Evolutionary conservation across 2,888 invertebrate species (phyloP).

Genomic region (Microdon myrmicae): DNA sequence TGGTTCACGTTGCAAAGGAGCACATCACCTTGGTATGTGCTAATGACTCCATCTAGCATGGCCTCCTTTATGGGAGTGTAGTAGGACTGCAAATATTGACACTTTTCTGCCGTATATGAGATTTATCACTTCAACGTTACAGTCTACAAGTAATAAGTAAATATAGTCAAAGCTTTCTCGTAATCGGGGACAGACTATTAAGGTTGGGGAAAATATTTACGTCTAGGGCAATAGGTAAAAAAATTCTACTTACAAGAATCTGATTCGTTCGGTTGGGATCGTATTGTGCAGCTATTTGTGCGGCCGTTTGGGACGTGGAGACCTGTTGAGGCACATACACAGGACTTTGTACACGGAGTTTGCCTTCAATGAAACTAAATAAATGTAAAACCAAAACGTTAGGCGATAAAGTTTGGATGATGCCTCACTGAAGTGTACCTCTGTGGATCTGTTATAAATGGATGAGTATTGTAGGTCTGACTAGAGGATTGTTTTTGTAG

Average conservation of each 20-base stretch:
- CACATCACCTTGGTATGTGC: too few species aligned
- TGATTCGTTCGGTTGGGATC: conserved; percentile 60
- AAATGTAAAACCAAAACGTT: neutral
- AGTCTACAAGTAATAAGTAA: conserved; percentile 18
- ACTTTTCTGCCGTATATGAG: conserved; percentile 13
- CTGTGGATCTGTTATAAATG: conserved; percentile 62
- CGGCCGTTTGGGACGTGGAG: conserved; percentile 58
- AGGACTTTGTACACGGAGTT: conserved; percentile 55
- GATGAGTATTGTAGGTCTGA: conserved; percentile 62
- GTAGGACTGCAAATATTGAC: conserved; percentile 22
- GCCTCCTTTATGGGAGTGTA: conserved; percentile 3
- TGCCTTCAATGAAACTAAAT: conserved; percentile 35
- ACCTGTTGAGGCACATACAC: conserved; percentile 62
- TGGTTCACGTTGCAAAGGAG: conserved; percentile 7
- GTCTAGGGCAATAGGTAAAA: too few species aligned
- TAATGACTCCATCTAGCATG: too few species aligned
- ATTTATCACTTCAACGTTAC: neutral
- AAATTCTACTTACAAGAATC: conserved; percentile 45
- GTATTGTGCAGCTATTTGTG: conserved; percentile 64
- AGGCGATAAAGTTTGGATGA: neutral
- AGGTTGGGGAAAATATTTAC: too few species aligned
- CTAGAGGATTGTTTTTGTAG: conserved; percentile 60
- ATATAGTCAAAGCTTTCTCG: conserved; percentile 36
- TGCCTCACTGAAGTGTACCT: conserved; percentile 56
- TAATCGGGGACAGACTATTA: conserved; percentile 8